phyloP scores from a whole-genome alignment of 2,113 vertebrate species.

The Ibidorhyncha struthersii region DNA sequence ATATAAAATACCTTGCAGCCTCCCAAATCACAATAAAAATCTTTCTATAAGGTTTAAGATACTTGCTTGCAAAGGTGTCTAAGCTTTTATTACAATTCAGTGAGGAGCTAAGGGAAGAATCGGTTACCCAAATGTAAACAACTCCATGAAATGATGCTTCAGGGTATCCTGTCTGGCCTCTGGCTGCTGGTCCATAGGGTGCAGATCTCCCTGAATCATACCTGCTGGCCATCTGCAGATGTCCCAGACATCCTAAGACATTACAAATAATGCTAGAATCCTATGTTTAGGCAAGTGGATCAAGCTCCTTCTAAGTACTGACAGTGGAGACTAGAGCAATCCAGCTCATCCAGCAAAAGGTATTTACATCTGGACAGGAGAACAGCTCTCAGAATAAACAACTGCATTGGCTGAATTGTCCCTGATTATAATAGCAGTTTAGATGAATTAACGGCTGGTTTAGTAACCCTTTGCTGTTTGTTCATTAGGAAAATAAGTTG shows the following conservation, averaged over 20 bases:
- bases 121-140: background rate
- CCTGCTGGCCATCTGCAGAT: background rate
- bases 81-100: background rate
- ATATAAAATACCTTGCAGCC: background rate
- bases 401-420: background rate
- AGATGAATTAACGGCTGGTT: background rate
- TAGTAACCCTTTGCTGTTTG: background rate
- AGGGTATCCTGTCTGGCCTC: background rate
- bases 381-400: background rate
- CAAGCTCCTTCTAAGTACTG: background rate
- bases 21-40: background rate
- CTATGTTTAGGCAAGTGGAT: background rate
- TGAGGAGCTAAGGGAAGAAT: background rate
- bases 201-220: background rate
- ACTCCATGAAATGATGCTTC: background rate
- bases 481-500: background rate
- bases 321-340: background rate
- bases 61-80: background rate
- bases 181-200: background rate
- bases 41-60: background rate
- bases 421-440: background rate
- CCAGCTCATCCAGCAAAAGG: background rate
- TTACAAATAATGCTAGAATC: background rate
- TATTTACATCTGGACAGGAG: background rate
- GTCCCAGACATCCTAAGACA: background rate